phyloP scores from a whole-genome alignment of 2,888 invertebrate species.

The Clivina fossor region DNA sequence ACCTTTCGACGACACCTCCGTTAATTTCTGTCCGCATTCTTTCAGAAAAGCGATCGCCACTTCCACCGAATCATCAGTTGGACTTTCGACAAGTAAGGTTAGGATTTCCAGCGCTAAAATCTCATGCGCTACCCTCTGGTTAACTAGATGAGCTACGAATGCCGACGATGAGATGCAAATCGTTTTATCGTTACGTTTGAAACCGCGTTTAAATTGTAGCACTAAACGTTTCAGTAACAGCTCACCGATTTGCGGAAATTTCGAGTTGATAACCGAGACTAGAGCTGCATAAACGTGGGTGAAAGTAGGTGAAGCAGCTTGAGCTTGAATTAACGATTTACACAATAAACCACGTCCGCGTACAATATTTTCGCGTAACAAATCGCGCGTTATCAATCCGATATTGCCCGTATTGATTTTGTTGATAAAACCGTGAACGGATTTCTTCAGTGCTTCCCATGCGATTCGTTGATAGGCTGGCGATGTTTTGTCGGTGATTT shows the following conservation, averaged over 20 bases:
- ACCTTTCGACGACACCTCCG: constrained; percentile 70
- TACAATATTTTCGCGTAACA: constrained; percentile 93
- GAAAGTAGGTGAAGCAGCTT: constrained; percentile 95
- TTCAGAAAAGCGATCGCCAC: constrained; percentile 95
- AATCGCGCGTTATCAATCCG: constrained; percentile 83
- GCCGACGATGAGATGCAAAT: constrained; percentile 87
- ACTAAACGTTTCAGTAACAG: constrained; percentile 86
- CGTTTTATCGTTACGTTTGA: constrained; percentile 88
- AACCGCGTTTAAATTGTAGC: constrained; percentile 91
- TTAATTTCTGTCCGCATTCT: constrained; percentile 93
- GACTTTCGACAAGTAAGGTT: constrained; percentile 88
- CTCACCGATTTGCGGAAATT: constrained; percentile 97
- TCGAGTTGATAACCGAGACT: constrained; percentile 94
- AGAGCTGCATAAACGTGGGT: constrained; percentile 96
- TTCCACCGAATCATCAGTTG: constrained; percentile 97
- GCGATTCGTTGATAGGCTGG: constrained; percentile 93
- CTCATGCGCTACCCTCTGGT: constrained; percentile 97
- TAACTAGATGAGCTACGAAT: constrained; percentile 96
- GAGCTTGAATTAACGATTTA: constrained; percentile 94
- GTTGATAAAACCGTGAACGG: constrained; percentile 96
- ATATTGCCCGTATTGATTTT: constrained; percentile 97
- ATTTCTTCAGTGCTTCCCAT: constrained; percentile 99
- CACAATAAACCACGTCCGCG: constrained; percentile 91
- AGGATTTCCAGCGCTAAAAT: constrained; percentile 92
- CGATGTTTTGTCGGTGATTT: constrained; percentile 94